A percentile compares a stretch with the other conserved stretches of the same genome.
These are phyloP conservation scores for Nemotelus pantherinus DNA, from an alignment of 2,888 invertebrate species.

Conservation along the genomic window DNA sequence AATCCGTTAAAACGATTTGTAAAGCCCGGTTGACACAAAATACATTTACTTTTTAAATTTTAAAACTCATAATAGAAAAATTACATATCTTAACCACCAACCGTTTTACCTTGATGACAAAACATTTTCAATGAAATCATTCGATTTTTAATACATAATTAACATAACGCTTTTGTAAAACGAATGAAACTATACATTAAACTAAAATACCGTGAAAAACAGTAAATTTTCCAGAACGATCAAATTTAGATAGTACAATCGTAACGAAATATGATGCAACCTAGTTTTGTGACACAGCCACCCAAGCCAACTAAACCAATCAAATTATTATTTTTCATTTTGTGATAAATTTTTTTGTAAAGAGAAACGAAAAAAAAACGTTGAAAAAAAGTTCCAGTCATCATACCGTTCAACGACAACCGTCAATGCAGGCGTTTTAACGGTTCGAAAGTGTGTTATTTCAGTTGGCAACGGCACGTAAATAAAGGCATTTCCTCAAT, in stretches of 20 bases:
- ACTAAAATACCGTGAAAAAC: conserved; percentile 2
- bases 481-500: conserved; percentile 39
- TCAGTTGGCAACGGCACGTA: conserved; percentile 1
- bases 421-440: neutral
- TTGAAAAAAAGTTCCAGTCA: neutral
- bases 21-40: no score
- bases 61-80: no score
- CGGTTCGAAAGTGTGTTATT: neutral
- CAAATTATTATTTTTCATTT: conserved; percentile 11
- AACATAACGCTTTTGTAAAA: no score
- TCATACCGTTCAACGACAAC: neutral
- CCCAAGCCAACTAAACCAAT: neutral
- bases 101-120: no score
- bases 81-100: no score
- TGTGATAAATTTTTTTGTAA: conserved; percentile 9
- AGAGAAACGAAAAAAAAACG: conserved; percentile 13
- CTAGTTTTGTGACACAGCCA: neutral
- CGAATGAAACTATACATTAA: no score
- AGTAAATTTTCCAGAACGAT: conserved; percentile 36
- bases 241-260: conserved; percentile 31
- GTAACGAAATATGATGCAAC: conserved; percentile 1
- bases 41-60: no score
- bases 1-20: no score
- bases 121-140: no score
- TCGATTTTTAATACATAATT: no score